phyloP scores from a whole-genome alignment of 2,797 vertebrate species.

The Sciaenops ocellatus region DNA sequence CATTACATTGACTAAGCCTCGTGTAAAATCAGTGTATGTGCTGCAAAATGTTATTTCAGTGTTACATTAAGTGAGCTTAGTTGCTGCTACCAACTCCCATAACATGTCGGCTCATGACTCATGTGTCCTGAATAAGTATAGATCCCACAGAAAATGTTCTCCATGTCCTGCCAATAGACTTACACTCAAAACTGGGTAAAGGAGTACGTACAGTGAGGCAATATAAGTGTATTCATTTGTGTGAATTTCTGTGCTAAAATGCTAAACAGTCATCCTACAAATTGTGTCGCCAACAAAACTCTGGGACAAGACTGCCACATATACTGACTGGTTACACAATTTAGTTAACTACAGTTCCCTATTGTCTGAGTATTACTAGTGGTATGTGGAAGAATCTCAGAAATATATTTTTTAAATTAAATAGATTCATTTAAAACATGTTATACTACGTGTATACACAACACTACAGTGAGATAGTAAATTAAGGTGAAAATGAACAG shows the following conservation, averaged over 20 bases:
- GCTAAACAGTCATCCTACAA: not conserved
- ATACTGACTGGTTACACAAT: not conserved
- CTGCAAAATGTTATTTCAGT: not conserved
- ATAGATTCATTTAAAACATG: too few relatives aligned
- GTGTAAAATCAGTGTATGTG: not conserved
- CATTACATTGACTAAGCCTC: not conserved
- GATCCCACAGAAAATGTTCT: not conserved
- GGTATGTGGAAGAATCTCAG: too few relatives aligned
- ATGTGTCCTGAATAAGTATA: not conserved
- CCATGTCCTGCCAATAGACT: not conserved
- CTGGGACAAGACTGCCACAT: not conserved
- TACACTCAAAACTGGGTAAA: not conserved
- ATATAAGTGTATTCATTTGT: not conserved
- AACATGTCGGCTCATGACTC: not conserved
- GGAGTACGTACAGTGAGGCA: not conserved
- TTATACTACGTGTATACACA: too few relatives aligned
- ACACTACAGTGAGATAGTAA: too few relatives aligned
- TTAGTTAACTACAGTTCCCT: not conserved
- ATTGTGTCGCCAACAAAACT: not conserved
- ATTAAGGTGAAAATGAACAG: too few relatives aligned
- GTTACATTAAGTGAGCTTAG: not conserved
- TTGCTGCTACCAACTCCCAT: not conserved
- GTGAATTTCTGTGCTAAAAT: not conserved
- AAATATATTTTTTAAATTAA: too few relatives aligned
- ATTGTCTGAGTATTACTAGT: too few relatives aligned